Percentiles rank a stretch among this genome's conserved stretches.
Conservation (phyloP, 53 echinoderm and acorn worm species). For the Patiria pectinifera region DNA sequence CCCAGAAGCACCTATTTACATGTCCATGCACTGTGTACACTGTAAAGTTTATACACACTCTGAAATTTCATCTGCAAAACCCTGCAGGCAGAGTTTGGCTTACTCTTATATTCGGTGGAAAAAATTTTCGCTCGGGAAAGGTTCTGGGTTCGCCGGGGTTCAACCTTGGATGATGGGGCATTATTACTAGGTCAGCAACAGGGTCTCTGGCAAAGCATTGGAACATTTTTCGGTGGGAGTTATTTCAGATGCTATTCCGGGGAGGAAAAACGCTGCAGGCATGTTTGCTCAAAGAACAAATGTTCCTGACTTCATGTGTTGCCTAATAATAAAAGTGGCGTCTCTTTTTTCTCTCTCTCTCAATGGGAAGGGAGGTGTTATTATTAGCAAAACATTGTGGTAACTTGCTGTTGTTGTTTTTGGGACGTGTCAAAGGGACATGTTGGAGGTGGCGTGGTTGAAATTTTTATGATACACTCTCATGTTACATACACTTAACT, state of each 20-base stretch:
- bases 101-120: conserved; percentile 42
- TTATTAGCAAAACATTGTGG: conserved; percentile 35
- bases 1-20: conserved; percentile 61
- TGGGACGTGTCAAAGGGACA: conserved; percentile 5
- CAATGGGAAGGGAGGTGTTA: background rate
- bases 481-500: background rate
- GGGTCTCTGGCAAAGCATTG: conserved; percentile 25
- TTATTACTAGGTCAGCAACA: conserved; percentile 55
- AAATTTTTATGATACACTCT: background rate
- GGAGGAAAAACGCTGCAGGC: conserved; percentile 33
- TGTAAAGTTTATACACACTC: conserved; percentile 60
- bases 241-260: conserved; percentile 62
- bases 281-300: conserved; percentile 50
- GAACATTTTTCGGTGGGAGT: conserved; percentile 55
- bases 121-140: conserved; percentile 27
- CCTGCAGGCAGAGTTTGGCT: conserved; percentile 54
- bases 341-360: background rate
- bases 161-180: conserved; percentile 57
- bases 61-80: conserved; percentile 56
- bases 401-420: conserved; percentile 38
- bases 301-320: conserved; percentile 60
- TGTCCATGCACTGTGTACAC: conserved; percentile 66
- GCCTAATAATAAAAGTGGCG: conserved; percentile 33
- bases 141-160: conserved; percentile 33
- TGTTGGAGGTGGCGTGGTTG: background rate